Evolutionary conservation across 2,113 vertebrate species (phyloP).

Genomic region (Pithys albifrons): DNA sequence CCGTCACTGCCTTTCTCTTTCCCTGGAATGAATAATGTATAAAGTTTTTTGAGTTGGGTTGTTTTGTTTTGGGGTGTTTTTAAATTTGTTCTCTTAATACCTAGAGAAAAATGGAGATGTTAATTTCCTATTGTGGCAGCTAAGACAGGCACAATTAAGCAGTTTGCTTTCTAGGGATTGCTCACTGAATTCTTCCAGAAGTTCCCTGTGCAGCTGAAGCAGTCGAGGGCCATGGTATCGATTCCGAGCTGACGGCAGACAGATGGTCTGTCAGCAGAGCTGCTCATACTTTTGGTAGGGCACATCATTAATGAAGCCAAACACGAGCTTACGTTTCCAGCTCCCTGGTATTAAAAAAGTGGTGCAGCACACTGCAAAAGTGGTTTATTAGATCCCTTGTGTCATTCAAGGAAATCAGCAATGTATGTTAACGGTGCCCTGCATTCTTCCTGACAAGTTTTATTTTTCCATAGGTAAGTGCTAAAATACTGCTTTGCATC

Average conservation of each 20-base stretch:
- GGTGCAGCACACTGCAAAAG: neutral
- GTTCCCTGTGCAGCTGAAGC: slow-evolving; percentile 28
- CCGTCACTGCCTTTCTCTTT: neutral
- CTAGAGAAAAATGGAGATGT: slow-evolving; percentile 2
- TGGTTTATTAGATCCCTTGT: neutral
- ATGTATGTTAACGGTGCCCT: neutral
- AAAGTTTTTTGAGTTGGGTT: neutral
- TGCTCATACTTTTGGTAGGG: slow-evolving; percentile 36
- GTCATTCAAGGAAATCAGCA: slow-evolving; percentile 17
- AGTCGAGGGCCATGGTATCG: slow-evolving; percentile 8
- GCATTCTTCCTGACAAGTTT: neutral
- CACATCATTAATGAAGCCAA: slow-evolving; percentile 60
- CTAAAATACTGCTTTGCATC: neutral
- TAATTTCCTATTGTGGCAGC: slow-evolving; percentile 19
- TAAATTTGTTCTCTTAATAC: neutral
- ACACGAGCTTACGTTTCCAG: neutral
- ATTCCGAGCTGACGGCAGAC: slow-evolving; percentile 60
- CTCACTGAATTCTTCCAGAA: slow-evolving; percentile 25
- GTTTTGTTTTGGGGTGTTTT: neutral
- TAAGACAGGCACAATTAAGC: slow-evolving; percentile 43
- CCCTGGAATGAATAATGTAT: neutral
- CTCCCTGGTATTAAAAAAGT: slow-evolving; percentile 18
- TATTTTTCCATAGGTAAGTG: neutral
- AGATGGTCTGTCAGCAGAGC: slow-evolving; percentile 65
- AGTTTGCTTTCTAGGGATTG: slow-evolving; percentile 30